phyloP scores from a whole-genome alignment of 2,113 vertebrate genomes.

The Colinus virginianus region DNA sequence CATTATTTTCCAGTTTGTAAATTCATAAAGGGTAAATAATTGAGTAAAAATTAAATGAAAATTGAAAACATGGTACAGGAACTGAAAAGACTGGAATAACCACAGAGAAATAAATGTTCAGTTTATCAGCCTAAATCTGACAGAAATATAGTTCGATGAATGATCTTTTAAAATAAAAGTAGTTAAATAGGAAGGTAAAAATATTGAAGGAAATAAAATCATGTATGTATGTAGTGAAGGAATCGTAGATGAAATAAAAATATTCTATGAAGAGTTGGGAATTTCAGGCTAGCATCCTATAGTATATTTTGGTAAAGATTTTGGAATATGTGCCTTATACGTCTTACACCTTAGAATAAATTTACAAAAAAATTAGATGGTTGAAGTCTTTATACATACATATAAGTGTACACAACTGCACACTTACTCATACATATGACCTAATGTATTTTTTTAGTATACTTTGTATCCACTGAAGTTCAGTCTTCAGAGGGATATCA shows the following conservation, averaged over 20 bases:
- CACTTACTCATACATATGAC: neutral
- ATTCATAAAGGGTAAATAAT: neutral
- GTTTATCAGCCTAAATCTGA: neutral
- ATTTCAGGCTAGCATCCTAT: neutral
- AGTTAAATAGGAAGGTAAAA: neutral
- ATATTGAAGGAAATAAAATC: neutral
- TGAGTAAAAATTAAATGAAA: neutral
- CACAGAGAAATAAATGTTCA: neutral
- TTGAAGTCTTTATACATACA: neutral
- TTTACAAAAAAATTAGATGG: neutral
- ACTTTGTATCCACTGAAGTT: neutral
- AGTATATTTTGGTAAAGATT: neutral
- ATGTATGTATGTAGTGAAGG: accelerated
- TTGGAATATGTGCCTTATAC: neutral
- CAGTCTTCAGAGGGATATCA: neutral
- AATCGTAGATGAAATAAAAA: neutral
- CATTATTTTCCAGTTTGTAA: neutral
- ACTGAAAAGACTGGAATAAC: neutral
- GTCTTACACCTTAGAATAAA: neutral
- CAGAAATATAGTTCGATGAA: neutral
- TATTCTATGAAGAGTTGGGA: neutral
- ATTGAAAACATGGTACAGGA: neutral
- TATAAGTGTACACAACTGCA: neutral
- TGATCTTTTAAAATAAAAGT: neutral
- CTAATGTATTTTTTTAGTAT: neutral